Evolutionary conservation across 2,113 vertebrate species (phyloP).

Genomic region (Protobothrops mucrosquamatus): DNA sequence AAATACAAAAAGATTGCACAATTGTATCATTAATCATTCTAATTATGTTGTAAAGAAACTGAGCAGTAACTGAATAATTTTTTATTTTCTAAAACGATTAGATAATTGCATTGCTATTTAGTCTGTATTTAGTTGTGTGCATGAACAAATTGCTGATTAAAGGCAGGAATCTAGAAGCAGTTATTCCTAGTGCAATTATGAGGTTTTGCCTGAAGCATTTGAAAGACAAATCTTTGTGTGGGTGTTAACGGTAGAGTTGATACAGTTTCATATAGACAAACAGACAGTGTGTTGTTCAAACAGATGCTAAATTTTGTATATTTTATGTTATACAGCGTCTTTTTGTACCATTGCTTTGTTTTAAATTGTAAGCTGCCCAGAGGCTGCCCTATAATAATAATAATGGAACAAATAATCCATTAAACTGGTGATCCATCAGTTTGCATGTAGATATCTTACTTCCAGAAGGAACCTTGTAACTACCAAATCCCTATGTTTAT

Average conservation of each 20-base stretch:
- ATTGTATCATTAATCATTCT: not conserved
- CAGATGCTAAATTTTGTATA: not conserved
- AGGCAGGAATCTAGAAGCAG: not conserved
- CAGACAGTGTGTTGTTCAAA: not conserved
- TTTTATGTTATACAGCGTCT: not conserved
- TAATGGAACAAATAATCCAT: too few species aligned
- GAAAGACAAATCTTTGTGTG: not conserved
- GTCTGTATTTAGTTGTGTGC: not conserved
- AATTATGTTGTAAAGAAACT: not conserved
- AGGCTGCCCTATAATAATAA: not conserved
- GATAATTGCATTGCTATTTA: not conserved
- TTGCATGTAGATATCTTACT: not conserved
- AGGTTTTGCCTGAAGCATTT: not conserved
- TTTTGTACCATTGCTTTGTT: not conserved
- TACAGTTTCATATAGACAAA: not conserved
- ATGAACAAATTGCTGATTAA: not conserved
- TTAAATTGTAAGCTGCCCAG: not conserved
- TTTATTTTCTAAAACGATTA: not conserved
- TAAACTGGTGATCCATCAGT: not conserved
- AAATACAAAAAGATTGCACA: not conserved
- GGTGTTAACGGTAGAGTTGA: not conserved
- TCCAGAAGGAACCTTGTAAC: not conserved
- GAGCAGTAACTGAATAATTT: not conserved
- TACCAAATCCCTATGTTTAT: not conserved
- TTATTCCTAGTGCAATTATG: not conserved